These are phyloP conservation scores for Drosophila cognata DNA, from an alignment of 2,888 invertebrate species.

Conservation along the genomic window DNA sequence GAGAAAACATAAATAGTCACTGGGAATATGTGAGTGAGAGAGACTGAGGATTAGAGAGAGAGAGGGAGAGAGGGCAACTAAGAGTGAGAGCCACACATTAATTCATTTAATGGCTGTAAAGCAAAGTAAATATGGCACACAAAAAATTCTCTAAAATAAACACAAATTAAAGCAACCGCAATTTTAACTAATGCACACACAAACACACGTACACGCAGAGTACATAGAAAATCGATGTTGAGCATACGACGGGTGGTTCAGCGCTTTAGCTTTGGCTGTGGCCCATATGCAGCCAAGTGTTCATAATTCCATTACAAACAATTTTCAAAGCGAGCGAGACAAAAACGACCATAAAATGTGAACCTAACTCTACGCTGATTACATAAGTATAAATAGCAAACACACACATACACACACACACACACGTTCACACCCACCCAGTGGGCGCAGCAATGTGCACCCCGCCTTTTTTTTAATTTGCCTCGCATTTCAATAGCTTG, in stretches of 20 bases:
- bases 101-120: conserved; percentile 70
- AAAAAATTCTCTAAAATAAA: conserved; percentile 52
- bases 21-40: neutral
- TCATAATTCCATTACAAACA: conserved; percentile 70
- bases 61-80: neutral
- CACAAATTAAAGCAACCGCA: conserved; percentile 53
- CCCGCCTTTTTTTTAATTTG: conserved; percentile 38
- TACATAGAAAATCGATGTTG: conserved; percentile 54
- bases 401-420: neutral
- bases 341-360: conserved; percentile 45
- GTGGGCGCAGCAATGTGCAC: conserved; percentile 21
- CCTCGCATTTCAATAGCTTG: conserved; percentile 51
- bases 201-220: conserved; percentile 13
- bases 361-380: conserved; percentile 54
- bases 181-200: conserved; percentile 9
- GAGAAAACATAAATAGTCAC: neutral
- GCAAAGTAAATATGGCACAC: conserved; percentile 40
- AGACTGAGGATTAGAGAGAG: too few relatives aligned
- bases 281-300: conserved; percentile 62
- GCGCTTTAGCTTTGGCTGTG: conserved; percentile 22
- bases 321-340: conserved; percentile 59
- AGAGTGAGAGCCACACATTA: conserved; percentile 50
- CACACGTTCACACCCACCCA: neutral
- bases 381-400: conserved; percentile 68
- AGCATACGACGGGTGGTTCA: conserved; percentile 45